A percentile compares a stretch with the other conserved stretches of the same genome.
Conservation (phyloP, 2,797 vertebrate genomes). For the Buphagus erythrorhynchus region DNA sequence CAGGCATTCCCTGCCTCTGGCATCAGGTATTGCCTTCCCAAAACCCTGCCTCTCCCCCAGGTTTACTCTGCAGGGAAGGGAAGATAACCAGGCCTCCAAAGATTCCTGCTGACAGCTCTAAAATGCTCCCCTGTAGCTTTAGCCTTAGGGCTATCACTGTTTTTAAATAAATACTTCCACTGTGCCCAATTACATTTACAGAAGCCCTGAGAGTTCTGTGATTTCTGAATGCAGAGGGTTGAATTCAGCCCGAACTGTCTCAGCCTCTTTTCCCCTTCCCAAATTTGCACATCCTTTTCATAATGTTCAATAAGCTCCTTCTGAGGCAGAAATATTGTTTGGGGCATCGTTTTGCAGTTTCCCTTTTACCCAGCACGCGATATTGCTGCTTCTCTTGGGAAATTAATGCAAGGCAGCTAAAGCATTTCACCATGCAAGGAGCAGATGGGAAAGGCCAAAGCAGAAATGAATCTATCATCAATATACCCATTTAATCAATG, state of each 20-base stretch:
- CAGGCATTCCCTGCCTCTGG: neutral
- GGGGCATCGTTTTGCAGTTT: neutral
- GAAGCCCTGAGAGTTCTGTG: neutral
- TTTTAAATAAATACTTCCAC: neutral
- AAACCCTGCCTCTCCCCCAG: neutral
- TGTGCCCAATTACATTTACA: neutral
- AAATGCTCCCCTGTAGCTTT: neutral
- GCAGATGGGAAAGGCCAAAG: constrained; percentile 63
- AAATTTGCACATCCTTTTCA: neutral
- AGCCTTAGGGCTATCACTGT: neutral
- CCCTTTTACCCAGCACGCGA: constrained; percentile 1
- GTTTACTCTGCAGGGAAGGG: neutral
- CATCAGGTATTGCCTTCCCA: neutral
- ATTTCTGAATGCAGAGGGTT: neutral
- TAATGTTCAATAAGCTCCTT: constrained; percentile 49
- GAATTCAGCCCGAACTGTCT: neutral
- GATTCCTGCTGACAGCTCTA: neutral
- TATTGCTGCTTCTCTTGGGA: constrained; percentile 68
- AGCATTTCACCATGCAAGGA: constrained; percentile 32
- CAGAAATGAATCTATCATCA: constrained; percentile 49
- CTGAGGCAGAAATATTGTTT: constrained; percentile 49
- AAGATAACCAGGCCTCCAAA: neutral
- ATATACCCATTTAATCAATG: constrained; percentile 61
- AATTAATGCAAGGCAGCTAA: constrained; percentile 68
- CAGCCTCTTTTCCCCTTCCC: neutral